Base-by-base conservation (phyloP, 2,797 vertebrate genomes). In the Melanotaenia pygmaea region DNA sequence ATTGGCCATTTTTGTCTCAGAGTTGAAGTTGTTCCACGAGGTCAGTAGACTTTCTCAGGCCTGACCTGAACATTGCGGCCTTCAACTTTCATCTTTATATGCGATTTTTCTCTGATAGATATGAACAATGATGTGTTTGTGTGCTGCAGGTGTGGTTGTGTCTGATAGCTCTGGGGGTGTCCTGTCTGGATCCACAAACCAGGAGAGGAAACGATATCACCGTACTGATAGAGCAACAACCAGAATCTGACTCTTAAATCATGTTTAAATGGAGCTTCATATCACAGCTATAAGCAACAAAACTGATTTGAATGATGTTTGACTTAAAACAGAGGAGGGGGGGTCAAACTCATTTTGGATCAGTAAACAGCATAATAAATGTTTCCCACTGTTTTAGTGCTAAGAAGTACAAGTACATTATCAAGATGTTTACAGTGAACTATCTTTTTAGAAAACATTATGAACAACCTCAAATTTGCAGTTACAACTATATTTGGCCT, bases 81-180 rank as follows among this genome's bases (percentile, higher is more conserved):
- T 22, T 37, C 7, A 40, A 9, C 13, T 40, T 18, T 20, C 4
- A 20, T 26, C 16, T n/a, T 5, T 0, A 26, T 2, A 11, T 61
- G 59, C 26, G 32, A 14, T 16, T 12, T 40, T 40, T 40, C 13
- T 40, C 38, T 40, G 38, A 14, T 40, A 0, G 13, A 5, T 34
- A 0, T 47, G 2, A 0, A 20, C 51, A 16, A 66, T 5, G 59
- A 16, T 53, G 3, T 74, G 1, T 69, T 8, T 24, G 6, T 64
- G 61, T 59, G 51, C 77, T 72, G 22, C 92, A 97, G 96, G 81
- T 70, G 7, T 98, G 96, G 96, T 83, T 94, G 57, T 97, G 96
- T 82, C 90, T 97, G 45, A 90, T 98, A 1, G 95, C 95, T 32
- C 86, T 98, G 83, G 96, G 96, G 0, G 67, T 93, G 56, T 93